phyloP scores from a whole-genome alignment of 2,888 invertebrate species.

The Drosophila paramelanica region DNA sequence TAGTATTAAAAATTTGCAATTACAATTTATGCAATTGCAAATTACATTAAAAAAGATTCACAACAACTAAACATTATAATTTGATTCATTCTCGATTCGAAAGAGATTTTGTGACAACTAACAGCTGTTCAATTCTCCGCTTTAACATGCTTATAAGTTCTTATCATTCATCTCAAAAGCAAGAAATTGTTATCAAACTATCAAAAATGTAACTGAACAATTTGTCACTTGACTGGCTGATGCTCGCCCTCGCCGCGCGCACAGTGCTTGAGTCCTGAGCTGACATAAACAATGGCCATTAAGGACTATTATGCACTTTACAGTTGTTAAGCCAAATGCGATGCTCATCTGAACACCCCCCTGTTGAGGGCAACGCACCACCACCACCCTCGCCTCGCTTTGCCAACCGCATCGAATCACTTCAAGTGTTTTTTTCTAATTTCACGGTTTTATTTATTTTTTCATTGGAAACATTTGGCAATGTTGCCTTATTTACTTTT shows the following conservation, averaged over 20 bases:
- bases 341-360: slow-evolving; percentile 37
- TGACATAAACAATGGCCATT: slow-evolving; percentile 55
- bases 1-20: too few relatives aligned
- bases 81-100: too few relatives aligned
- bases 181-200: slow-evolving; percentile 20
- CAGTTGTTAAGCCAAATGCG: slow-evolving; percentile 55
- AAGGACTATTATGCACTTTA: slow-evolving; percentile 60
- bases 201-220: slow-evolving; percentile 1
- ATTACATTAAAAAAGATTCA: too few relatives aligned
- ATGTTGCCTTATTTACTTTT: slow-evolving; percentile 73
- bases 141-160: background rate
- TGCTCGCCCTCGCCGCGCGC: background rate
- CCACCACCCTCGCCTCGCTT: slow-evolving; percentile 20
- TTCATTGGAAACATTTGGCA: slow-evolving; percentile 24
- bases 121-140: slow-evolving; percentile 27
- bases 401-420: slow-evolving; percentile 73
- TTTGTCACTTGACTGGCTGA: slow-evolving; percentile 29
- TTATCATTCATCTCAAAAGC: slow-evolving; percentile 22
- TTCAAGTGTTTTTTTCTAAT: slow-evolving; percentile 78
- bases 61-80: too few relatives aligned
- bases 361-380: background rate
- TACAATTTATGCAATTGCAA: too few relatives aligned
- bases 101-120: background rate
- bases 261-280: slow-evolving; percentile 35
- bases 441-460: slow-evolving; percentile 62